phyloP scores from a whole-genome alignment of 2,888 invertebrate genomes.

The Trissolcus japonicus region DNA sequence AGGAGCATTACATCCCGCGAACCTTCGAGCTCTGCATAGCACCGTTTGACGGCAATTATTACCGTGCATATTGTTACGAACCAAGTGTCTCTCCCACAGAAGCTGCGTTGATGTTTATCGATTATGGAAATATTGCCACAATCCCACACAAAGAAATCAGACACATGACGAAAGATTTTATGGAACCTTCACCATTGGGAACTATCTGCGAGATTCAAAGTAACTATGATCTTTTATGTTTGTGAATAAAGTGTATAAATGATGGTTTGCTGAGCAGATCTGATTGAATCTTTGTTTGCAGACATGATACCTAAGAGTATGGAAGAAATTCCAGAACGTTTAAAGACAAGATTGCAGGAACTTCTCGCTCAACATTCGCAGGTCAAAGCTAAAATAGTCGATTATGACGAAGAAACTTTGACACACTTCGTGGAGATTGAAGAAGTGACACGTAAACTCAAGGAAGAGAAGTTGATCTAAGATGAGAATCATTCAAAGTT shows the following conservation, averaged over 20 bases:
- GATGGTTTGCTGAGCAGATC: not conserved
- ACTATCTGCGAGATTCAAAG: conserved; percentile 63
- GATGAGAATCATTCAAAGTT: too few relatives aligned
- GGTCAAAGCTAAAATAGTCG: conserved; percentile 18
- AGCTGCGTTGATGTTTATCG: conserved; percentile 68
- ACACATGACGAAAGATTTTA: conserved; percentile 70
- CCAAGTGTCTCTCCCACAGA: conserved; percentile 52
- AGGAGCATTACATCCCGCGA: conserved; percentile 69
- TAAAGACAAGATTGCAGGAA: conserved; percentile 15
- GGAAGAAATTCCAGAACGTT: conserved; percentile 5
- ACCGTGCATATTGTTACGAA: conserved; percentile 66
- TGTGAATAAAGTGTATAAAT: not conserved
- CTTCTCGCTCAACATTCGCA: conserved; percentile 13
- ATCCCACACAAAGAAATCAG: conserved; percentile 68
- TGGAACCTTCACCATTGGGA: conserved; percentile 61
- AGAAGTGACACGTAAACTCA: conserved; percentile 8
- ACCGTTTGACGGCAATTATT: conserved; percentile 66
- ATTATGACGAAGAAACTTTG: conserved; percentile 1
- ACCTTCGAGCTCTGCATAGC: conserved; percentile 70
- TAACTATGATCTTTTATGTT: conserved; percentile 37
- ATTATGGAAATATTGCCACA: conserved; percentile 68
- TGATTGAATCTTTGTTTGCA: conserved; percentile 6
- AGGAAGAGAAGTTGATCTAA: conserved; percentile 17
- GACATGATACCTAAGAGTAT: conserved; percentile 29
- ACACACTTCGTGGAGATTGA: conserved; percentile 11